These are phyloP conservation scores for Oxyura jamaicensis DNA, from an alignment of 2,113 vertebrate genomes.

Conservation along the genomic window DNA sequence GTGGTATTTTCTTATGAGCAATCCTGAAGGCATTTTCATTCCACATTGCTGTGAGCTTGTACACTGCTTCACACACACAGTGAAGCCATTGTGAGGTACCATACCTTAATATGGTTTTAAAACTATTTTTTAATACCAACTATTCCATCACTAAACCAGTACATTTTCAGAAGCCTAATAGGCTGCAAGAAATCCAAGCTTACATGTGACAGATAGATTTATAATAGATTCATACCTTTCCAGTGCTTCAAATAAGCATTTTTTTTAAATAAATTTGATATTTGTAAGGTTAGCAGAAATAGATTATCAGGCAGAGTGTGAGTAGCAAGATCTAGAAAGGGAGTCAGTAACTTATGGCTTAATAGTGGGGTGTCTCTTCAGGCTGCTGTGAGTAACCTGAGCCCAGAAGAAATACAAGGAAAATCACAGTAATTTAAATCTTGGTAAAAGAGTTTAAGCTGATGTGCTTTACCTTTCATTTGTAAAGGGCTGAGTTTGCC, in stretches of 20 bases:
- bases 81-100: rapidly evolving
- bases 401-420: background rate
- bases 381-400: background rate
- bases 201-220: background rate
- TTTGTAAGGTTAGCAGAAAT: background rate
- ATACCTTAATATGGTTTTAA: background rate
- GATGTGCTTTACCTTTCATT: background rate
- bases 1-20: background rate
- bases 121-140: background rate
- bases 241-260: background rate
- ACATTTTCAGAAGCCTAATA: background rate
- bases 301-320: background rate
- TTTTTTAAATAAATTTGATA: background rate
- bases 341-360: background rate
- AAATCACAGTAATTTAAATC: background rate
- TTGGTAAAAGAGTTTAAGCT: background rate
- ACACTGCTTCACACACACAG: background rate
- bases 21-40: background rate
- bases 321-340: background rate
- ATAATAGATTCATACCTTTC: background rate
- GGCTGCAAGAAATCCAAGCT: background rate
- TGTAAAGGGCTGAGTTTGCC: background rate
- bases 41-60: background rate
- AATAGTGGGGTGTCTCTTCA: rapidly evolving
- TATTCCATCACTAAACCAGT: background rate